A percentile compares a stretch with the other conserved stretches of the same genome.
Conservation (phyloP, 2,888 invertebrate species). For the Panorpa germanica region DNA sequence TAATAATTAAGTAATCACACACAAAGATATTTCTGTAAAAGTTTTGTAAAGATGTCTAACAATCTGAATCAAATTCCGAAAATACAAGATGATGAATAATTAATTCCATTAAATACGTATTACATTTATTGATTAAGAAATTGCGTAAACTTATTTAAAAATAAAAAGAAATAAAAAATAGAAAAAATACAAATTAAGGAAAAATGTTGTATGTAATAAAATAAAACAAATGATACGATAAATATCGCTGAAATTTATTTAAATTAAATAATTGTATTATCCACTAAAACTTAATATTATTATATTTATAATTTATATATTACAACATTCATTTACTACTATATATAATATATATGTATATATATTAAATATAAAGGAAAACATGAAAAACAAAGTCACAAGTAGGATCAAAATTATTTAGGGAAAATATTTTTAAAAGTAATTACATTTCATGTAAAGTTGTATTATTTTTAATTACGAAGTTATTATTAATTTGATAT, state of each 20-base stretch:
- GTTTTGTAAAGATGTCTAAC: background rate
- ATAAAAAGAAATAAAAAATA: constrained; percentile 16
- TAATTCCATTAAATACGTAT: too few relatives aligned
- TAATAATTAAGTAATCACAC: constrained; percentile 8
- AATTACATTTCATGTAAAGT: background rate
- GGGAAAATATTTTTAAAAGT: constrained; percentile 1
- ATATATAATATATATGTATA: constrained; percentile 3
- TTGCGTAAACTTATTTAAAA: constrained; percentile 2
- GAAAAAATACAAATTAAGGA: constrained; percentile 19
- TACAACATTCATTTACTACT: constrained; percentile 4
- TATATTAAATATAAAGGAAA: constrained; percentile 2
- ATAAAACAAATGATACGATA: too few relatives aligned
- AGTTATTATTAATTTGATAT: background rate
- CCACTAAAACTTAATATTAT: too few relatives aligned
- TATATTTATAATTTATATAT: constrained; percentile 2
- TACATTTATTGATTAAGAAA: constrained; percentile 5
- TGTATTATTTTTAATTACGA: background rate
- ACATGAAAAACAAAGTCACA: constrained; percentile 5
- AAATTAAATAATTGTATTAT: too few relatives aligned
- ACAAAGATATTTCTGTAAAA: background rate
- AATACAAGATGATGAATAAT: too few relatives aligned
- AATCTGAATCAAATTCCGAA: too few relatives aligned
- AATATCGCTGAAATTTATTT: too few relatives aligned
- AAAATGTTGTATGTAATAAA: constrained; percentile 23
- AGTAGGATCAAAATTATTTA: constrained; percentile 4